Conservation (phyloP, 1,140 invertebrate genomes). For the Drosophila lowei region DNA sequence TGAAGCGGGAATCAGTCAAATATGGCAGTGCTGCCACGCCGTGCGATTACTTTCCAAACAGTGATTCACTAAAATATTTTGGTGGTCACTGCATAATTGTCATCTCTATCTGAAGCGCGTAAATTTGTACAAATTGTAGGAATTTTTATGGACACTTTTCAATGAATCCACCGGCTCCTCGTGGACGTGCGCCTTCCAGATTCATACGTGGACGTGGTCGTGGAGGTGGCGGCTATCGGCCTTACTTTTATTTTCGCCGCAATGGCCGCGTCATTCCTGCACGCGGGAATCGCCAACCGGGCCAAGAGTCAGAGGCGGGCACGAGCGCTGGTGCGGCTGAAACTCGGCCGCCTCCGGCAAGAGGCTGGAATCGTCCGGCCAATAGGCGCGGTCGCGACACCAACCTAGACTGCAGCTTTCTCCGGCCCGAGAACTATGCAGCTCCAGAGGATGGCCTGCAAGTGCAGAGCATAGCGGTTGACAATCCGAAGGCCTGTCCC, state of each 20-base stretch:
- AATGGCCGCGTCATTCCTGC: conserved; percentile 74
- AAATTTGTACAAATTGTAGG: conserved; percentile 17
- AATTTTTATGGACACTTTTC: background rate
- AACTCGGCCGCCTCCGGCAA: conserved; percentile 31
- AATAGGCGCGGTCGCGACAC: background rate
- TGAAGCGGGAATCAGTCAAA: too few relatives aligned
- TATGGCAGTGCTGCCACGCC: too few relatives aligned
- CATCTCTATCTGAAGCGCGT: conserved; percentile 22
- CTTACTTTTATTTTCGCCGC: conserved; percentile 75
- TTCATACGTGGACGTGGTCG: conserved; percentile 64
- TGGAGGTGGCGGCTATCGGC: conserved; percentile 61
- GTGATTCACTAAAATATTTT: too few relatives aligned
- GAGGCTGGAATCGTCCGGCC: conserved; percentile 46
- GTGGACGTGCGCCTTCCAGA: conserved; percentile 47
- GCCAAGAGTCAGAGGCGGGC: background rate
- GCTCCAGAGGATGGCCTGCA: conserved; percentile 65
- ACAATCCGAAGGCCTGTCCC: conserved; percentile 83
- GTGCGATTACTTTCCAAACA: background rate
- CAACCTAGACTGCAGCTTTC: conserved; percentile 46
- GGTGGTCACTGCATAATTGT: too few relatives aligned
- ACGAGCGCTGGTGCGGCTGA: background rate
- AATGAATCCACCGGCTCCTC: conserved; percentile 41
- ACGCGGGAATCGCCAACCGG: conserved; percentile 35
- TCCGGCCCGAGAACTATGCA: conserved; percentile 66
- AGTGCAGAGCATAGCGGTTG: conserved; percentile 53